These are phyloP conservation scores for Syngnathus floridae DNA, from an alignment of 2,113 vertebrate genomes.

Conservation along the genomic window DNA sequence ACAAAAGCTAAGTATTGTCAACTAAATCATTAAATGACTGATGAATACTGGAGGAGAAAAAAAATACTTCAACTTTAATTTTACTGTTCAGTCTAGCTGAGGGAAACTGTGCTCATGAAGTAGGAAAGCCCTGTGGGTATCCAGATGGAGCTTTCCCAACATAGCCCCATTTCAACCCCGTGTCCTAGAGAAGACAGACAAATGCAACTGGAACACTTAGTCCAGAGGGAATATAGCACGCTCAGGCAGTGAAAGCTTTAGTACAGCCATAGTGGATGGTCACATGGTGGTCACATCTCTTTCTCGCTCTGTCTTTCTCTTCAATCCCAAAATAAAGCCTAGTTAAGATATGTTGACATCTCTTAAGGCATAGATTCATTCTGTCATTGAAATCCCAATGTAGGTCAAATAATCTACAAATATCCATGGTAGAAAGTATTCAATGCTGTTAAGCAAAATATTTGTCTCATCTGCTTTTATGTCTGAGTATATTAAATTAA, in stretches of 20 bases:
- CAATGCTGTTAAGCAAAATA: slow-evolving; percentile 5
- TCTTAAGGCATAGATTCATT: slow-evolving; percentile 22
- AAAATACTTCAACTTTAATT: slow-evolving; percentile 19
- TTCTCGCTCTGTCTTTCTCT: slow-evolving; percentile 21
- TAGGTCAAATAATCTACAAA: too few relatives aligned
- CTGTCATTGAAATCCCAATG: slow-evolving; percentile 1
- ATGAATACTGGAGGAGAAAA: not conserved
- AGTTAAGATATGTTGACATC: too few relatives aligned
- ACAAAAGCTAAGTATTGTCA: not conserved
- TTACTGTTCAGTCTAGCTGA: slow-evolving; percentile 9
- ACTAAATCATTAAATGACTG: not conserved
- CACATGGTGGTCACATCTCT: slow-evolving; percentile 49
- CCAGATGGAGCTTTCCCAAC: slow-evolving; percentile 50
- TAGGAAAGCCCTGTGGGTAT: slow-evolving; percentile 41
- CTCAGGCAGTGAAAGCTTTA: slow-evolving; percentile 50
- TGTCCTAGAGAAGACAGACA: slow-evolving; percentile 50
- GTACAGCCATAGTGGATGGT: slow-evolving; percentile 43
- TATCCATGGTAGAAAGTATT: slow-evolving; percentile 3
- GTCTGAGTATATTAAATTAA: slow-evolving; percentile 9
- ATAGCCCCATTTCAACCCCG: slow-evolving; percentile 46
- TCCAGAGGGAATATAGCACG: slow-evolving; percentile 57
- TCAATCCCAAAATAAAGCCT: not conserved
- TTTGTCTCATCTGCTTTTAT: not conserved
- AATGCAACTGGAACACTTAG: slow-evolving; percentile 61
- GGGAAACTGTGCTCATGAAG: slow-evolving; percentile 30